These are phyloP conservation scores for Xanthia togata DNA, from an alignment of 2,888 invertebrate genomes.

Conservation along the genomic window DNA sequence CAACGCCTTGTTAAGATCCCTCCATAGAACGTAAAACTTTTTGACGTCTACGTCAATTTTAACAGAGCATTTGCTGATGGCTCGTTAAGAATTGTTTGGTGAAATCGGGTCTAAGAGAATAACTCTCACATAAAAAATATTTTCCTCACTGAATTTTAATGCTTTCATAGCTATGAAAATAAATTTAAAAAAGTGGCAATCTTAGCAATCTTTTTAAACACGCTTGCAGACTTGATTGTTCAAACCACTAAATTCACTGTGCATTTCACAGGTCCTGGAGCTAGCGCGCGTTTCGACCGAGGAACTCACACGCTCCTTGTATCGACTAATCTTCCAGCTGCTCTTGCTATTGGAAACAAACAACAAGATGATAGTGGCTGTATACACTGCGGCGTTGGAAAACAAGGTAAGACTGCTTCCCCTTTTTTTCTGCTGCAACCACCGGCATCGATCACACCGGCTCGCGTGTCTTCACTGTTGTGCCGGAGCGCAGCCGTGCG, in stretches of 20 bases:
- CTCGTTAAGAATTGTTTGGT: too few relatives aligned
- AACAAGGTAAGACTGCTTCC: slow-evolving; percentile 77
- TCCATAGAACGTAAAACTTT: too few relatives aligned
- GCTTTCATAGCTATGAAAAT: neutral
- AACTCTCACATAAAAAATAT: neutral
- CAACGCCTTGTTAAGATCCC: too few relatives aligned
- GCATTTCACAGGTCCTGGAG: slow-evolving; percentile 92
- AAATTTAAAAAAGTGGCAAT: too few relatives aligned
- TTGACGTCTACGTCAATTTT: too few relatives aligned
- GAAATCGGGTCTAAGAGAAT: too few relatives aligned
- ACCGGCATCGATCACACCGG: too few relatives aligned
- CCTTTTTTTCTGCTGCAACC: too few relatives aligned
- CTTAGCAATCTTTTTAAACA: too few relatives aligned
- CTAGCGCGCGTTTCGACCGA: slow-evolving; percentile 95
- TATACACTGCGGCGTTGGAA: slow-evolving; percentile 86
- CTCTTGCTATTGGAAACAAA: slow-evolving; percentile 96
- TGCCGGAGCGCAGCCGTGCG: slow-evolving; percentile 18
- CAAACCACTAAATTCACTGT: neutral
- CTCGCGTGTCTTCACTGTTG: neutral
- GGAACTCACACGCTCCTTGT: slow-evolving; percentile 96
- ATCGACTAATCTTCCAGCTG: slow-evolving; percentile 97
- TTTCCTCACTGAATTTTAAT: neutral
- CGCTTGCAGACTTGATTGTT: neutral
- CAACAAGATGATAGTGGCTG: slow-evolving; percentile 94
- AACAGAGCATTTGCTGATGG: too few relatives aligned